These are phyloP conservation scores for Panurus biarmicus DNA, from an alignment of 2,113 vertebrate species.

Conservation along the genomic window DNA sequence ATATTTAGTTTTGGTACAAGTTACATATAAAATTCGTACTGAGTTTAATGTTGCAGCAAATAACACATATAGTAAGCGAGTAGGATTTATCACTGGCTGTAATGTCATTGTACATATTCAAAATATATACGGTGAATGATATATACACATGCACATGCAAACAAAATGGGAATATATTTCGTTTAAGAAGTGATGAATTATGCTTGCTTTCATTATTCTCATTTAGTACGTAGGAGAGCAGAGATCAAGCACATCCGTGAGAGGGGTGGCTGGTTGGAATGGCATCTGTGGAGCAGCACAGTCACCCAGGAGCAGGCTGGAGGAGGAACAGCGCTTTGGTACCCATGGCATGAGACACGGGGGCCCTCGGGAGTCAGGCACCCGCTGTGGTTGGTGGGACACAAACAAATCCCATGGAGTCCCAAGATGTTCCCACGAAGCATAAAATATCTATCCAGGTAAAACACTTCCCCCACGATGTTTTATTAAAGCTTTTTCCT, in stretches of 20 bases:
- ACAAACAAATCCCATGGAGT: background rate
- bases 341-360: accelerated
- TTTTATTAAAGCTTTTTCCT: background rate
- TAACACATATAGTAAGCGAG: constrained; percentile 57
- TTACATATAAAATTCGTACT: constrained; percentile 57
- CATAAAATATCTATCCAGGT: background rate
- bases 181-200: constrained; percentile 52
- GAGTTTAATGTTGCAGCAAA: constrained; percentile 65
- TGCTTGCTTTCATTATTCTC: constrained; percentile 56
- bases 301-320: background rate
- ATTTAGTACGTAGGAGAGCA: constrained; percentile 7
- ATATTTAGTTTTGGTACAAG: constrained; percentile 59
- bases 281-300: background rate
- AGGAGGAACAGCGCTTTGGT: background rate
- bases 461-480: background rate
- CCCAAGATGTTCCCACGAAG: background rate
- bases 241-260: constrained; percentile 21
- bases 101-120: constrained; percentile 7
- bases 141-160: constrained; percentile 11
- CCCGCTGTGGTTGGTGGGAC: background rate
- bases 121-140: constrained; percentile 23
- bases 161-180: constrained; percentile 55
- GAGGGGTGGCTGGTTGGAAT: background rate
- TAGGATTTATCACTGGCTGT: constrained; percentile 60
- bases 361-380: background rate